Evolutionary conservation across 1,140 invertebrate genomes (phyloP).

Genomic region (Andrena cerasifolii): DNA sequence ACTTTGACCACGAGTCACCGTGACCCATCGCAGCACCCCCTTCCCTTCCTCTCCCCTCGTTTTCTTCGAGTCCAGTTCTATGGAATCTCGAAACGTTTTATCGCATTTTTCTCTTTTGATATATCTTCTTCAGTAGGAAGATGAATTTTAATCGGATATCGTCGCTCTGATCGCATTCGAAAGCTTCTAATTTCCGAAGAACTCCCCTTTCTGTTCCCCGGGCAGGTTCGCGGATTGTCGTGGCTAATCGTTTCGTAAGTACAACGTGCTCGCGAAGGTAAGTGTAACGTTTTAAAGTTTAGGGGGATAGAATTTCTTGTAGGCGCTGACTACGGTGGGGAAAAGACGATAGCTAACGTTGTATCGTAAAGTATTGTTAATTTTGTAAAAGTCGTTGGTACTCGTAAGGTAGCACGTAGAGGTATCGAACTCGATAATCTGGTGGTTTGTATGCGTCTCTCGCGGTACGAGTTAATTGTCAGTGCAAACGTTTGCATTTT

Average conservation of each 20-base stretch:
- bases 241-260: neutral
- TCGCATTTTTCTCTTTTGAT: too few species aligned
- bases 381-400: constrained; percentile 28
- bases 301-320: constrained; percentile 11
- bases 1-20: neutral
- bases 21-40: neutral
- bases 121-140: neutral
- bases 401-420: neutral
- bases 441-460: neutral
- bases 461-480: neutral
- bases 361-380: constrained; percentile 22
- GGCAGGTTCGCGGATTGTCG: neutral
- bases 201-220: neutral
- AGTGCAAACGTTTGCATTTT: constrained; percentile 19
- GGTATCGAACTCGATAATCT: constrained; percentile 13
- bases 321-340: neutral
- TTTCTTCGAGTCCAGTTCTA: neutral
- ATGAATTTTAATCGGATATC: neutral
- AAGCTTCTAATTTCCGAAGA: neutral
- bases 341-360: neutral
- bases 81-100: neutral
- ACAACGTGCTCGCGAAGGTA: neutral
- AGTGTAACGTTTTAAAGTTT: constrained; percentile 18
- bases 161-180: neutral
- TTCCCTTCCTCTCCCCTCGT: too few species aligned